Percentiles rank a stretch among this genome's conserved stretches.
phyloP scores from a whole-genome alignment of 2,113 vertebrate genomes.

The Pagrus major region DNA sequence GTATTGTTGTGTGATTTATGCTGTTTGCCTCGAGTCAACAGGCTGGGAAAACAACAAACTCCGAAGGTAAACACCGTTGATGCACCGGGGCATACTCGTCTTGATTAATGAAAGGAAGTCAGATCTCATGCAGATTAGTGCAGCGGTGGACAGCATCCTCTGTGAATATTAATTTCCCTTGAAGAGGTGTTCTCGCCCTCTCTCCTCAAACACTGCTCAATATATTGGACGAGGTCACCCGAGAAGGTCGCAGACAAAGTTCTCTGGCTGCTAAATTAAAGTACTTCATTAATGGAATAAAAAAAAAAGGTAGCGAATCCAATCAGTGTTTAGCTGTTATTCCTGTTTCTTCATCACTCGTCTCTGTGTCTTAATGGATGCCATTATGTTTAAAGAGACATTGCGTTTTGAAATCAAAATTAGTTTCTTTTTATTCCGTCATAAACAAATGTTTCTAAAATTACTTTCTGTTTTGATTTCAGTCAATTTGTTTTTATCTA shows the following conservation, averaged over 20 bases:
- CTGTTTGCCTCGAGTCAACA: conserved; percentile 79
- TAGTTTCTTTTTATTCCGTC: conserved; percentile 34
- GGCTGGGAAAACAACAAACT: conserved; percentile 78
- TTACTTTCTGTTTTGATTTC: conserved; percentile 7
- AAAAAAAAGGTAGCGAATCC: conserved; percentile 67
- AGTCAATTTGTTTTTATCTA: neutral
- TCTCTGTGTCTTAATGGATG: conserved; percentile 59
- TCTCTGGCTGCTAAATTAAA: conserved; percentile 76
- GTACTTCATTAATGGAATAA: conserved; percentile 72
- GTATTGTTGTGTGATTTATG: conserved; percentile 75
- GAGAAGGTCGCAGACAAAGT: conserved; percentile 75
- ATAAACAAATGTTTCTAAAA: neutral
- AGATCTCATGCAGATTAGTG: conserved; percentile 82
- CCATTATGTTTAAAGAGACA: conserved; percentile 40
- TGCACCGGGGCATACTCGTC: conserved; percentile 75
- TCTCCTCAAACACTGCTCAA: conserved; percentile 65
- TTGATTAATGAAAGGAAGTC: conserved; percentile 84
- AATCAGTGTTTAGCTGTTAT: conserved; percentile 64
- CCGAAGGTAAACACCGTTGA: conserved; percentile 73
- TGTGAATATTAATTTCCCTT: conserved; percentile 81
- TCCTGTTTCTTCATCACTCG: conserved; percentile 39
- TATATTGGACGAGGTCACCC: conserved; percentile 70
- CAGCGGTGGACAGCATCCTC: conserved; percentile 72
- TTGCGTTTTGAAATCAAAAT: conserved; percentile 42
- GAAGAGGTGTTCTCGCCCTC: conserved; percentile 72